phyloP scores from a whole-genome alignment of 64 coral and sea anemone species.

The Porites lutea region DNA sequence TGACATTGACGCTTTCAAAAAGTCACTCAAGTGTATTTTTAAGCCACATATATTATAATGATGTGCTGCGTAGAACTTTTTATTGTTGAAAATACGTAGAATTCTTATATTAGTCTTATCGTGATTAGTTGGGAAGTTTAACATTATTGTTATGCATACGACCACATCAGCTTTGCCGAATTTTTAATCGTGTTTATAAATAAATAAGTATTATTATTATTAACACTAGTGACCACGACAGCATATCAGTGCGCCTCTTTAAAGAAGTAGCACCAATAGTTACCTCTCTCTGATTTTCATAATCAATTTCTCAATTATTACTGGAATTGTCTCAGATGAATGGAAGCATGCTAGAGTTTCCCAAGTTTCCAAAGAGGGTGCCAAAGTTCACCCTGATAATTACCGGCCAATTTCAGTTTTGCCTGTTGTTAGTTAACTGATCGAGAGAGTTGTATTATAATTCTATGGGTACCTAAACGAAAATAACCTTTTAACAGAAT shows the following conservation, averaged over 20 bases:
- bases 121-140: too few relatives aligned
- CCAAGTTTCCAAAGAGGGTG: neutral
- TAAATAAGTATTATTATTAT: too few relatives aligned
- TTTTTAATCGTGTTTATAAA: too few relatives aligned
- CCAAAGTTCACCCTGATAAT: neutral
- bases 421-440: neutral
- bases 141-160: too few relatives aligned
- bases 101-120: too few relatives aligned
- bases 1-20: too few relatives aligned
- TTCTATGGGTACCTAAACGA: neutral
- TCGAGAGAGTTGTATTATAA: neutral
- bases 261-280: constrained; percentile 4
- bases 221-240: neutral
- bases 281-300: neutral
- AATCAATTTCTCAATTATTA: neutral
- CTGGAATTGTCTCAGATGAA: neutral
- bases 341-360: neutral
- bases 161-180: too few relatives aligned
- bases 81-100: too few relatives aligned
- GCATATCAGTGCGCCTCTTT: neutral
- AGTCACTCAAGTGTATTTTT: too few relatives aligned
- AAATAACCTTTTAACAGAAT: constrained; percentile 18
- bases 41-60: too few relatives aligned
- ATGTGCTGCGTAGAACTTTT: too few relatives aligned
- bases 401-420: neutral